Base-by-base conservation (phyloP, 2,113 vertebrate species). In the Eonycteris spelaea region DNA sequence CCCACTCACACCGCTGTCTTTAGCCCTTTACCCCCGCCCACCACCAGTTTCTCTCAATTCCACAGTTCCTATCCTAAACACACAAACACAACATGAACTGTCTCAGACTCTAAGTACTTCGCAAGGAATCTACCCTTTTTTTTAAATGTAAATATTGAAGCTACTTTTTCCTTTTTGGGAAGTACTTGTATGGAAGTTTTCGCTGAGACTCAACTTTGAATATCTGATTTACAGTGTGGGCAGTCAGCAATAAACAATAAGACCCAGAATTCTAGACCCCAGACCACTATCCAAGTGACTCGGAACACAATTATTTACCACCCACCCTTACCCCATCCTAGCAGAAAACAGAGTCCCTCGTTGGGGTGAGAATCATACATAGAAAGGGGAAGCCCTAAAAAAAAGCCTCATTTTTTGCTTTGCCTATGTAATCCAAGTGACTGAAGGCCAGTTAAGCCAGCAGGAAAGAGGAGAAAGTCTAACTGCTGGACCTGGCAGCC, bases 311-410 rank as follows among this genome's bases (percentile, higher is more conserved):
- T 84, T 80, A 35, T 79, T 85, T 71, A 5, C 57, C 79, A 86
- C 2, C 45, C 21, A 80, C 38, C n/a, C 7, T 24, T 43, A 74
- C 33, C 28, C 12, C 2, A 48, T 5, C n/a, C 61, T 45, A 65
- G 26, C 4, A 28, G 35, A 65, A 92, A 95, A 13, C 59, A 67
- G 45, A 73, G 4, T 2, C 18, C 67, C 21, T 74, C 35, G 2
- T 7, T 80, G 16, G 48, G 35, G 45, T 55, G 43, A 93, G 85
- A 94, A 59, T 86, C 61, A 65, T 28, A 77, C 5, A 24, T 35
- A 93, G 74, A 79, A 96, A 89, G 26, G 67, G 57, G 33, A 94
- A 80, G 28, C 53, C 65, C 68, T 94, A 26, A 92, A 89, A 86
- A 80, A 65, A 65, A 61, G 67, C 43, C n/a, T 80, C 38, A 38